Conservation (phyloP, 2,888 invertebrate species). For the Microctonus aethiopoides region DNA sequence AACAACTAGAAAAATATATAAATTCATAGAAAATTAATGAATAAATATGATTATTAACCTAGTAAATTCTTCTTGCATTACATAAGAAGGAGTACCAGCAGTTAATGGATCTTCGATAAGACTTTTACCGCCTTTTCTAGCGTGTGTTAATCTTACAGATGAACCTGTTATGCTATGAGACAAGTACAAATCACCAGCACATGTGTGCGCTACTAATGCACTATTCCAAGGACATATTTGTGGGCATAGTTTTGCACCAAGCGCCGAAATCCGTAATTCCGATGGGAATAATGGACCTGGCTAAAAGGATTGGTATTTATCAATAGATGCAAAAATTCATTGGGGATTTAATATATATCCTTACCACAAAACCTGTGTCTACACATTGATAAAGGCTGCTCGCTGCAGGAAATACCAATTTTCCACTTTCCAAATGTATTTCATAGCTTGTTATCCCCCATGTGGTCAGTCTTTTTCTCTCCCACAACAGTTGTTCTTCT, state of each 20-base stretch:
- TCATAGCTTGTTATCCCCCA: slow-evolving; percentile 97
- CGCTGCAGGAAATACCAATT: slow-evolving; percentile 91
- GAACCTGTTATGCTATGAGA: slow-evolving; percentile 76
- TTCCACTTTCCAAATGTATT: slow-evolving; percentile 82
- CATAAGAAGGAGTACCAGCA: slow-evolving; percentile 97
- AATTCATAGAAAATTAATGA: too few relatives aligned
- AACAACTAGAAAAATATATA: too few relatives aligned
- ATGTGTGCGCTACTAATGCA: slow-evolving; percentile 89
- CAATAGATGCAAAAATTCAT: not conserved
- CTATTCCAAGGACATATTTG: slow-evolving; percentile 85
- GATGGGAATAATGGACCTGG: slow-evolving; percentile 76
- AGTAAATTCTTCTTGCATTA: slow-evolving; percentile 96
- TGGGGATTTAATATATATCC: too few relatives aligned
- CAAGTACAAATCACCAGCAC: slow-evolving; percentile 92
- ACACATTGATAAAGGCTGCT: slow-evolving; percentile 88
- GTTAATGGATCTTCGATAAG: slow-evolving; percentile 86
- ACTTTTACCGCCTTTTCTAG: slow-evolving; percentile 75
- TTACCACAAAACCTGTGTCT: slow-evolving; percentile 78
- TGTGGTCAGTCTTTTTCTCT: slow-evolving; percentile 89
- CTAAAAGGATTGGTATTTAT: slow-evolving; percentile 57
- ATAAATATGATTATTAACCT: too few relatives aligned
- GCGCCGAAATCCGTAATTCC: slow-evolving; percentile 74
- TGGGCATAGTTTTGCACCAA: slow-evolving; percentile 81
- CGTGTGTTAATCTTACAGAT: slow-evolving; percentile 78
- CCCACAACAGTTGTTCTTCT: slow-evolving; percentile 92